Conservation (phyloP, 1,140 invertebrate genomes). For the Nephila pilipes region DNA sequence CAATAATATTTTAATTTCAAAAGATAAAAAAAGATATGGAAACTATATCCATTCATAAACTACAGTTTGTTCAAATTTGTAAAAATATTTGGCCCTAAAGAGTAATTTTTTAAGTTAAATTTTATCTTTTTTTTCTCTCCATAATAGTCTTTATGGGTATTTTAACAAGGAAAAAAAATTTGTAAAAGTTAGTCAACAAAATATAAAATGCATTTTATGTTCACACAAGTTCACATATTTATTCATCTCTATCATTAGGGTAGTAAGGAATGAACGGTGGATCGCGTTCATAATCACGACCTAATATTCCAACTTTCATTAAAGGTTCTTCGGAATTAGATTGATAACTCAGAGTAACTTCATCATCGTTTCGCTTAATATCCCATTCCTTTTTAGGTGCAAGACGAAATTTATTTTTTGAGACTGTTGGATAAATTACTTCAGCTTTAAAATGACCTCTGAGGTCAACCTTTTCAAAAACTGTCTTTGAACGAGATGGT, state of each 20-base stretch:
- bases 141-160: too few species aligned
- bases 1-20: too few species aligned
- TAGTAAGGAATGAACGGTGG: constrained; percentile 58
- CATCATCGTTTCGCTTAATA: not conserved
- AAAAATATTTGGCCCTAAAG: too few species aligned
- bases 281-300: constrained; percentile 64
- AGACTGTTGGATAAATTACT: constrained; percentile 63
- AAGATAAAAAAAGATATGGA: too few species aligned
- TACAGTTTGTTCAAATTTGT: too few species aligned
- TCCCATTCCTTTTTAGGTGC: constrained; percentile 49
- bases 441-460: constrained; percentile 27
- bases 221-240: too few species aligned
- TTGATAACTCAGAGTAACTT: not conserved
- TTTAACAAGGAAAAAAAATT: too few species aligned
- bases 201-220: too few species aligned
- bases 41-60: too few species aligned
- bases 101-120: too few species aligned
- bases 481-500: constrained; percentile 47
- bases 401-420: not conserved
- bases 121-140: too few species aligned
- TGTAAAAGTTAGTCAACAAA: too few species aligned
- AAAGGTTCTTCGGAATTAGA: constrained; percentile 8
- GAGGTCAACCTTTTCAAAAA: constrained; percentile 49
- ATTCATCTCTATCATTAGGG: not conserved
- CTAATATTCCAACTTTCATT: constrained; percentile 40